Base-by-base conservation (phyloP, 1,140 invertebrate genomes). In the Cataglyphis hispanica region DNA sequence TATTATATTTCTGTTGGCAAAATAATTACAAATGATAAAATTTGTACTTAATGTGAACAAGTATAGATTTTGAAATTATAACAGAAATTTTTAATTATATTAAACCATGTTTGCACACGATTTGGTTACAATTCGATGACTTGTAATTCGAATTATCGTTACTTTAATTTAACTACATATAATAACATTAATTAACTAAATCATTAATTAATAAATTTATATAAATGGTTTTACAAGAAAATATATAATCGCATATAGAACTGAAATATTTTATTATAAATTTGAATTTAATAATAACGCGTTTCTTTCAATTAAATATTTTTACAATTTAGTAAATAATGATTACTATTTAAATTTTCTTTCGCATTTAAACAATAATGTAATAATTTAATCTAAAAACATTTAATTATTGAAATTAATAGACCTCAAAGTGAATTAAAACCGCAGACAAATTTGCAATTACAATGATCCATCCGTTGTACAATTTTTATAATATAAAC, bases 1-100 rank as follows among this genome's bases (percentile, higher is more conserved):
- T 61, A 61, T n/a, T n/a, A 37, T 10, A 19, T 27, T 61, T 40
- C 6, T 37, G 19, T 63, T 76, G 22, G 10, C 0, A 61, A 63
- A 76, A 76, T 61, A 61, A 76, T 76, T 63, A 31, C 11, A 76
- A 61, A 61, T 6, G 19, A 37, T 43, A 27, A 61, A 27, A 60
- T 60, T 11, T 76, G 25, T 3, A 31, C 37, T 40, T 61, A 40
- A 76, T 64, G 27, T 76, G 7, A 77, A 64, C 46, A 50, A 50
- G 4, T 50, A 16, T 4, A 19, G 19, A 5, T 76, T 76, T 61
- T 27, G 56, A 76, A 43, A 43, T 76, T 22, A 31, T 69, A 34
- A 31, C 31, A 37, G 8, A 1, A 43, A 76, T 74, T 5, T 6
- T 4, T 70, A 31, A 70, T 75, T 60, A 76, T 61, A 76, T 61